phyloP scores from a whole-genome alignment of 2,113 vertebrate genomes.

The Ageneiosus marmoratus region DNA sequence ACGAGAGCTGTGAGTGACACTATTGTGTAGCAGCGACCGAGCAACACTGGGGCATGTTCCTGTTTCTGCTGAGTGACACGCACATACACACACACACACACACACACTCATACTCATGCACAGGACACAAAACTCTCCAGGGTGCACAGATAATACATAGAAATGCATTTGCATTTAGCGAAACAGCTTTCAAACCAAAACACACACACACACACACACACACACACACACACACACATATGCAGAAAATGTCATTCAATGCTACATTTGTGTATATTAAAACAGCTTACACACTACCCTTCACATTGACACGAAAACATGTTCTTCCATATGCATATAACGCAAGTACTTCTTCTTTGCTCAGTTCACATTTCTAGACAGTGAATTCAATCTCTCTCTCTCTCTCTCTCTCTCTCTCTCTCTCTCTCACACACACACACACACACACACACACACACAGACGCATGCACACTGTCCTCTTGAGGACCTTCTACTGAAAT shows the following conservation, averaged over 20 bases:
- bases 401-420: no score
- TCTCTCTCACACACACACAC: slow-evolving; percentile 23
- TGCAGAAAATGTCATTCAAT: not conserved
- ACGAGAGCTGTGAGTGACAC: slow-evolving; percentile 76
- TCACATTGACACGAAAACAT: not conserved
- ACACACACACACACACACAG: slow-evolving; percentile 60
- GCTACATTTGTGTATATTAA: slow-evolving; percentile 5
- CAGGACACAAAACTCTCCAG: not conserved
- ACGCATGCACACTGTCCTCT: not conserved
- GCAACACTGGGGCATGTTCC: not conserved
- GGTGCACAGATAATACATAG: slow-evolving; percentile 19
- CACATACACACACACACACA: slow-evolving; percentile 9
- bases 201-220: slow-evolving; percentile 60
- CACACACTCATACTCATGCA: slow-evolving; percentile 60
- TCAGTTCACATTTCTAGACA: no score
- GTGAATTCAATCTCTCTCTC: not conserved
- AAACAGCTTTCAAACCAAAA: slow-evolving; percentile 8
- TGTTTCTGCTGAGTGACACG: slow-evolving; percentile 14
- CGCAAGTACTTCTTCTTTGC: no score
- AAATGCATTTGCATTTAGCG: slow-evolving; percentile 15
- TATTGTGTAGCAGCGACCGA: slow-evolving; percentile 64
- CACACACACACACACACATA: slow-evolving; percentile 26
- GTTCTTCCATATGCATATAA: not conserved
- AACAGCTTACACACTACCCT: not conserved
- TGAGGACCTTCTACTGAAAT: no score